Evolutionary conservation across 2,888 invertebrate genomes (phyloP).

Genomic region (Drosophila melanosoma): DNA sequence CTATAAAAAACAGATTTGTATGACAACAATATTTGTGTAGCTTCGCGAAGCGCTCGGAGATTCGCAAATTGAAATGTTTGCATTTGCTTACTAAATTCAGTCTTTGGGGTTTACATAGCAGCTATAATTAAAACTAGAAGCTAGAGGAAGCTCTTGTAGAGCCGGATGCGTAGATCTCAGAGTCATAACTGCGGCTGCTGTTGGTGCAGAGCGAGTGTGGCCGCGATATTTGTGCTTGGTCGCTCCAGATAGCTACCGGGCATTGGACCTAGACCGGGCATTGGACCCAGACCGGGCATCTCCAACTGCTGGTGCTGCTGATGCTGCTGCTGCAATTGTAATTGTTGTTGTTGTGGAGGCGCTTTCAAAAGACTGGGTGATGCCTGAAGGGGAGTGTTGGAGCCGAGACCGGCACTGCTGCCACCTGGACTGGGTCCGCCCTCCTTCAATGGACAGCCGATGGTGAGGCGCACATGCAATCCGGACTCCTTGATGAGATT

Average conservation of each 20-base stretch:
- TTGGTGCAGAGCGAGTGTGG: conserved; percentile 77
- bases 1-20: conserved; percentile 34
- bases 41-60: conserved; percentile 36
- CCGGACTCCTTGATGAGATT: conserved; percentile 99
- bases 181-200: conserved; percentile 85
- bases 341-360: conserved; percentile 67
- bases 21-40: conserved; percentile 30
- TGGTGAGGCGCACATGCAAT: conserved; percentile 93
- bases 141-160: conserved; percentile 84
- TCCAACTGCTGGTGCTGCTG: conserved; percentile 59
- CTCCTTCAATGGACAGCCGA: conserved; percentile 85
- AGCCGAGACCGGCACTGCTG: conserved; percentile 60
- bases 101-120: conserved; percentile 75
- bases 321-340: conserved; percentile 66
- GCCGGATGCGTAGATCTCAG: conserved; percentile 84
- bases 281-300: conserved; percentile 59
- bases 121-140: conserved; percentile 41
- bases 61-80: conserved; percentile 43
- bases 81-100: conserved; percentile 73
- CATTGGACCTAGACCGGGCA: conserved; percentile 61
- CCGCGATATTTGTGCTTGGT: conserved; percentile 66
- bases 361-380: conserved; percentile 65
- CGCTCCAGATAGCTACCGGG: conserved; percentile 70
- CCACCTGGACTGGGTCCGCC: conserved; percentile 71
- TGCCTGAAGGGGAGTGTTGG: conserved; percentile 76